These are phyloP conservation scores for Drosophila ambigua DNA, from an alignment of 1,140 invertebrate genomes.

Conservation along the genomic window DNA sequence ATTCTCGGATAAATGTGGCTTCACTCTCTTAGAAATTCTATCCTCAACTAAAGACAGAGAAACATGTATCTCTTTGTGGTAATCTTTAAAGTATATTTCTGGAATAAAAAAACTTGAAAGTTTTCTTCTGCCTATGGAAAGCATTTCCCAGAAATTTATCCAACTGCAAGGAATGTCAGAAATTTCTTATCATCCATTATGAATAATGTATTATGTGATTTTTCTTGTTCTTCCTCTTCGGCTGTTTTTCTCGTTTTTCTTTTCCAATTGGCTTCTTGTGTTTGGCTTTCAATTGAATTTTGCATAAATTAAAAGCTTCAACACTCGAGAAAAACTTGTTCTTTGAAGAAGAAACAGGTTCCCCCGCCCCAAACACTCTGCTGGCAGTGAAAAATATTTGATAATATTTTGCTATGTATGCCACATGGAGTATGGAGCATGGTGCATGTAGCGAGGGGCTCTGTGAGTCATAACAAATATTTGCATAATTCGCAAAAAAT, in stretches of 20 bases:
- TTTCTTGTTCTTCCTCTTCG: too few species aligned
- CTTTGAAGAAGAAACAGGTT: conserved; percentile 47
- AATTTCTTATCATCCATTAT: too few species aligned
- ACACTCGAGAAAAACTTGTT: conserved; percentile 30
- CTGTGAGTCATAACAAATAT: conserved; percentile 36
- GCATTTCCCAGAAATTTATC: too few species aligned
- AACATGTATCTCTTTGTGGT: background rate
- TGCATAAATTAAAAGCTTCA: conserved; percentile 51
- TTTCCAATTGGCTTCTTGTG: conserved; percentile 18
- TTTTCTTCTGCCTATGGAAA: too few species aligned
- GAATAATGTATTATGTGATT: too few species aligned
- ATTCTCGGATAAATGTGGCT: too few species aligned
- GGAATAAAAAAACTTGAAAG: too few species aligned
- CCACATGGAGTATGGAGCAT: background rate
- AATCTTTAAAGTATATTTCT: too few species aligned
- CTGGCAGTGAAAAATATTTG: conserved; percentile 6
- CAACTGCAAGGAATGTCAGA: too few species aligned
- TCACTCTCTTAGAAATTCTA: too few species aligned
- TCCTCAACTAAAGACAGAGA: too few species aligned
- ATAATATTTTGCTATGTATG: conserved; percentile 40
- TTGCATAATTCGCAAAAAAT: conserved; percentile 38
- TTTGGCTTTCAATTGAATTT: conserved; percentile 25
- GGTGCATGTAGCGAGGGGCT: background rate
- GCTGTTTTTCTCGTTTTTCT: conserved; percentile 7
- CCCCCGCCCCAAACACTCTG: background rate